phyloP scores from a whole-genome alignment of 2,888 invertebrate genomes.

The Oxyscelio sp. region DNA sequence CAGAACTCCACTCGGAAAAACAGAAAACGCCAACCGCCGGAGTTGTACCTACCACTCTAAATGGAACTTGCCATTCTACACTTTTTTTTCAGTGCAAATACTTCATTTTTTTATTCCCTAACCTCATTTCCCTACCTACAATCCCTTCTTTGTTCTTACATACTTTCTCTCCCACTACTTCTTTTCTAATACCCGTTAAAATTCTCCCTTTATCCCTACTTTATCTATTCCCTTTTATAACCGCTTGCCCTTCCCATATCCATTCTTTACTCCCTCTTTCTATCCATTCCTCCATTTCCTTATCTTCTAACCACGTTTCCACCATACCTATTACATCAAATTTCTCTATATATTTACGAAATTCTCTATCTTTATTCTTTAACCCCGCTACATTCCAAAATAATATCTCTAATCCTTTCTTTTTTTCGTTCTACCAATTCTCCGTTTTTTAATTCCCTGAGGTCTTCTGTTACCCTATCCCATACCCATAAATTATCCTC shows the following conservation, averaged over 20 bases:
- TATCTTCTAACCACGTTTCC: constrained; percentile 22
- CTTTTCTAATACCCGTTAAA: not conserved
- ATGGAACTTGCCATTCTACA: no score
- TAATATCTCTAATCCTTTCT: not conserved
- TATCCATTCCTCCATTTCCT: constrained; percentile 7
- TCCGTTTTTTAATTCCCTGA: not conserved
- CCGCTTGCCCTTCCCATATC: not conserved
- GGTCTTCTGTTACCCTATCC: not conserved
- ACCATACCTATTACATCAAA: constrained; percentile 5
- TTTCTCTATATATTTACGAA: constrained; percentile 8
- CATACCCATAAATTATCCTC: not conserved
- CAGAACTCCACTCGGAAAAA: no score
- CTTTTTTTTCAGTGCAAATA: no score
- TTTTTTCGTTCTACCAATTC: not conserved
- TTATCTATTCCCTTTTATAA: not conserved
- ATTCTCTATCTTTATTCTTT: constrained; percentile 22
- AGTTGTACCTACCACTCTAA: no score
- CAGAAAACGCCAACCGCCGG: no score
- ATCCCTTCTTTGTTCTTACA: not conserved
- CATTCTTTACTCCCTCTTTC: not conserved
- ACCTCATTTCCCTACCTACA: not conserved
- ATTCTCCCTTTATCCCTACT: not conserved
- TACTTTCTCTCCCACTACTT: not conserved
- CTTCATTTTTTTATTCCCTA: not conserved
- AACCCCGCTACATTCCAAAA: constrained; percentile 4